A percentile compares a stretch with the other conserved stretches of the same genome.
phyloP scores from a whole-genome alignment of 2,797 vertebrate species.

The Sebastiscus tertius region DNA sequence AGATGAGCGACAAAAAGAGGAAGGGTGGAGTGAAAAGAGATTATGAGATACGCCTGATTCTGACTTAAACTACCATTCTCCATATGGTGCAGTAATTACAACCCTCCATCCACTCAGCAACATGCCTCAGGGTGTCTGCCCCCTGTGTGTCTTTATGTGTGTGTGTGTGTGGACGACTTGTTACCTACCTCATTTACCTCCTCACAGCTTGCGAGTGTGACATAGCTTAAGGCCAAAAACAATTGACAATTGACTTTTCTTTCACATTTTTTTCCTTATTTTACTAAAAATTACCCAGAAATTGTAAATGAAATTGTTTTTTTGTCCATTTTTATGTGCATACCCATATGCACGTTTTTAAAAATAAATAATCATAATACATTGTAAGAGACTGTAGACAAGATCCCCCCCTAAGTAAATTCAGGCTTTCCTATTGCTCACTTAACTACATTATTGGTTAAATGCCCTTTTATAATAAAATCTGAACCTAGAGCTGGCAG shows the following conservation, averaged over 20 bases:
- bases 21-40: conserved; percentile 20
- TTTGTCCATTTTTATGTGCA: neutral
- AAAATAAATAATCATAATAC: neutral
- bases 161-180: conserved; percentile 41
- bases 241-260: neutral
- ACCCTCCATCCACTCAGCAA: neutral
- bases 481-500: neutral
- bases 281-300: fast-evolving
- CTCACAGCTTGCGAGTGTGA: conserved; percentile 74
- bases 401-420: neutral
- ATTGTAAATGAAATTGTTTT: neutral
- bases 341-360: neutral
- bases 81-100: conserved; percentile 59
- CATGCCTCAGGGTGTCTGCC: conserved; percentile 38
- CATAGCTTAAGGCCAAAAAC: conserved; percentile 23
- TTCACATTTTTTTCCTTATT: neutral
- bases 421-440: neutral
- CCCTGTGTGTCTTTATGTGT: conserved; percentile 7
- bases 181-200: conserved; percentile 81
- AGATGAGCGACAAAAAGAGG: neutral
- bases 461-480: neutral
- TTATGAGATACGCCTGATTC: conserved; percentile 62
- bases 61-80: conserved; percentile 67
- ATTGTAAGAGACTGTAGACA: neutral
- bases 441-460: neutral